Base-by-base conservation (phyloP, 2,113 vertebrate species). In the Tragelaphus imberbis region DNA sequence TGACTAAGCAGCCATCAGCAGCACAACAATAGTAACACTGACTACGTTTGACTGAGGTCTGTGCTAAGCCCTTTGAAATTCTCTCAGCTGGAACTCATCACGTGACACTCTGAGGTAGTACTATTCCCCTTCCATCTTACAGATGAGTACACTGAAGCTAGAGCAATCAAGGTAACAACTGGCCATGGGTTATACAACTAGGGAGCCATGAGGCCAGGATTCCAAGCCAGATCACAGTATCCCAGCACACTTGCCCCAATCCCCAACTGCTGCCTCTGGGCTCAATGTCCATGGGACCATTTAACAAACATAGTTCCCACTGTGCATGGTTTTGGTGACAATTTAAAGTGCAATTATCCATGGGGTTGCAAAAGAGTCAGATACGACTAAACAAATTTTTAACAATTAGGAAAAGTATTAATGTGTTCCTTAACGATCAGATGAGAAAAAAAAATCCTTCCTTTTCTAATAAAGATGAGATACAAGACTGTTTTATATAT, bases 391-490 rank as follows among this genome's bases (percentile, higher is more conserved):
- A 25, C 68, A 21, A 9, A 30, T 75, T 95, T 51, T 61, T 15
- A 92, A 93, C 25, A 61, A 44, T 40, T 47, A 49, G 21, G 44
- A 61, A 81, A 88, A 56, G 59, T 77, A 85, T 11, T 88, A 49
- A 84, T 15, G 47, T 68, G 13, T 63, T 59, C 36, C 30, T 80
- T 94, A 93, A 15, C 55, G 8, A 68, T 84, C 75, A 63, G 84
- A 81, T 19, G 44, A 61, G 40, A 77, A 84, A 94, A 95, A 59
- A 11, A 96, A 71, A 11, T 27, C 23, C 12, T 85, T 56, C 63
- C 7, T 89, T 80, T 97, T 80, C 28, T 36, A 90, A 81, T 91
- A 82, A 90, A 86, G 55, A 49, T 77, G 59, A 96, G 80, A 94
- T 88, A 84, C n/a, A 61, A 86, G 61, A 44, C 27, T 28, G 2